Base-by-base conservation (phyloP, 2,888 invertebrate species). In the Esperia sulphurella region DNA sequence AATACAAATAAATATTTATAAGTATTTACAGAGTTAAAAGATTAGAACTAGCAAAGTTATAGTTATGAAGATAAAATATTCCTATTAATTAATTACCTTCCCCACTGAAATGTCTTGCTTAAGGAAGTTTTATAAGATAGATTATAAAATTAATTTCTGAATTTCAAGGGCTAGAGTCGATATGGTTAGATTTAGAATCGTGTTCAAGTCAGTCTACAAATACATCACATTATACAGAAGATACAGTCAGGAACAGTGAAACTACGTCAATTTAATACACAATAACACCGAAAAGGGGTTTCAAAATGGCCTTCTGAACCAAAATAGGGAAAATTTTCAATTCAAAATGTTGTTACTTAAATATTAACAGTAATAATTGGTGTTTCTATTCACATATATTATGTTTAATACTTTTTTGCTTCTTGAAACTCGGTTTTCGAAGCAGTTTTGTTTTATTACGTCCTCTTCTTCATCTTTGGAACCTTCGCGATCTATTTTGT, bases 171-270 rank as follows among this genome's bases (percentile, higher is more conserved):
- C 44, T 43, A 45, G 46, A 50, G 44, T 52, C 57, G 73, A 75
- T 77, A 78, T 75, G 75, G 60, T 65, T 51, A 50, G 55, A 59
- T 76, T 65, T 67, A 72, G 71, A 75, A 75, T 71, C 61, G 71
- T 53, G 57, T 71, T 68, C 54, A 62, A 61, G 63, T 76, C 72
- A 77, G 75, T 78, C 75, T 65, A 68, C 61, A 55, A 47, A 52
- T 53, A 59, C 43, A 55, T 56, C 52, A 56, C 43, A 55, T 56
- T 51, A 56, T 50, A 47, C 54, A 49, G 50, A 54, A 44, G 52
- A 46, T 13, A 48, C 35, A 48, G 46, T 30, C 28, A 21, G 28
- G 38, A 21, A 14, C 43, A 38, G 33, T n/a, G 14, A 35, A 42
- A 37, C 35, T 39, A 45, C 28, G 13, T 38, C 41, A 41, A 48